Base-by-base conservation (phyloP, 1,140 invertebrate species). In the Drosophila ercepeae region DNA sequence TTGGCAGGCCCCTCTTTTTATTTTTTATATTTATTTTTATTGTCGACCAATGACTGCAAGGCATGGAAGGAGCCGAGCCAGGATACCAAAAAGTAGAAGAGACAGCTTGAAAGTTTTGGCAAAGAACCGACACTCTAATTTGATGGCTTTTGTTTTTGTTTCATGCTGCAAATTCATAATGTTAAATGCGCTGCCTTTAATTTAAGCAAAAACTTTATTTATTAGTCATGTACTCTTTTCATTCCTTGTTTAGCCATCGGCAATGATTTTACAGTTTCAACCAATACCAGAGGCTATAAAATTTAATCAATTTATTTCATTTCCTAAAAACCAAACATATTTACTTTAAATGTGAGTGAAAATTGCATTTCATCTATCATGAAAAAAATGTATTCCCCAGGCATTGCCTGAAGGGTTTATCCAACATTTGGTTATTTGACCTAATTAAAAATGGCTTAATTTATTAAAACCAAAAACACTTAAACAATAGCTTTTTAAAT, bases 41-140 rank as follows among this genome's bases (percentile, higher is more conserved):
- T 39, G 57, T 70, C 59, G 50, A 36, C 27, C 45, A 34, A 48
- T 16, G 32, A 36, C 29, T 55, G 18, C 19, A 52, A 19, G 29
- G 34, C 13, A 23, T 36, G 4, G 21, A 42, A 32, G 29, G n/a
- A 44, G 32, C 8, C 19, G 8, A 18, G 2, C 14, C 7, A 8
- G 32, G 19, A n/a, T 23, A 46, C 21, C 23, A 7, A 18, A 16
- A 39, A 19, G 29, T 2, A 27, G 13, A 27, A 36, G 34, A 41
- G n/a, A 25, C 36, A 54, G 13, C 46, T 23, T 59, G 6, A 34
- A 58, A 50, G 29, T 52, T 54, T 69, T 75, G 75, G 70, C 58
- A 70, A 6, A 29, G 32, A n/a, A 51, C 54, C 72, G 39, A 34
- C n/a, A 45, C 23, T 53, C 50, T 65, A 79, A 79, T 71, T 79